These are phyloP conservation scores for Stenichneumon culpator DNA, from an alignment of 2,888 invertebrate genomes.

Conservation along the genomic window DNA sequence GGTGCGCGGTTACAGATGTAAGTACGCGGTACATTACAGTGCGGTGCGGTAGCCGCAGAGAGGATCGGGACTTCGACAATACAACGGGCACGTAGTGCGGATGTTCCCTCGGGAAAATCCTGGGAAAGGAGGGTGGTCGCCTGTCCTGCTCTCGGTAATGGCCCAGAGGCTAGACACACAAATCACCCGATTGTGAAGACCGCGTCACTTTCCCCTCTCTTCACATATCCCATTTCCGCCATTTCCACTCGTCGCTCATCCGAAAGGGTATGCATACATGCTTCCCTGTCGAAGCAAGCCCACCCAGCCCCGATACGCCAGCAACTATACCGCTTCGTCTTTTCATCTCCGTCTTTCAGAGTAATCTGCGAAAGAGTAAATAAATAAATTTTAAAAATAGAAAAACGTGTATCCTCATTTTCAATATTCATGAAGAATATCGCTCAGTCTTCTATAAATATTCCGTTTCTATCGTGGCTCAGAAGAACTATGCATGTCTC, in stretches of 20 bases:
- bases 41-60: slow-evolving; percentile 38
- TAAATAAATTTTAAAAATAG: not conserved
- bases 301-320: not conserved
- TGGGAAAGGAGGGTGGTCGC: slow-evolving; percentile 32
- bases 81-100: slow-evolving; percentile 1
- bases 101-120: slow-evolving; percentile 29
- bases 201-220: slow-evolving; percentile 54
- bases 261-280: not conserved
- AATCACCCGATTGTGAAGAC: slow-evolving; percentile 64
- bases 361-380: not conserved
- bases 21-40: slow-evolving; percentile 56
- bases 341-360: not conserved
- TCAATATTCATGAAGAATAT: slow-evolving; percentile 21
- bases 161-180: slow-evolving; percentile 64
- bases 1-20: slow-evolving; percentile 47
- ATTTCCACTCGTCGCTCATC: slow-evolving; percentile 4
- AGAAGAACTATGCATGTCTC: slow-evolving; percentile 27
- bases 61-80: slow-evolving; percentile 34
- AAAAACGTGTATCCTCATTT: not conserved
- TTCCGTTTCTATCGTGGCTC: not conserved
- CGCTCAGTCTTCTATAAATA: not conserved
- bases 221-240: slow-evolving; percentile 4
- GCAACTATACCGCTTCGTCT: not conserved
- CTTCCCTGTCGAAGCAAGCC: not conserved
- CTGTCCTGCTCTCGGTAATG: slow-evolving; percentile 51